phyloP scores from a whole-genome alignment of 2,888 invertebrate species.

The Poecilus cupreus region DNA sequence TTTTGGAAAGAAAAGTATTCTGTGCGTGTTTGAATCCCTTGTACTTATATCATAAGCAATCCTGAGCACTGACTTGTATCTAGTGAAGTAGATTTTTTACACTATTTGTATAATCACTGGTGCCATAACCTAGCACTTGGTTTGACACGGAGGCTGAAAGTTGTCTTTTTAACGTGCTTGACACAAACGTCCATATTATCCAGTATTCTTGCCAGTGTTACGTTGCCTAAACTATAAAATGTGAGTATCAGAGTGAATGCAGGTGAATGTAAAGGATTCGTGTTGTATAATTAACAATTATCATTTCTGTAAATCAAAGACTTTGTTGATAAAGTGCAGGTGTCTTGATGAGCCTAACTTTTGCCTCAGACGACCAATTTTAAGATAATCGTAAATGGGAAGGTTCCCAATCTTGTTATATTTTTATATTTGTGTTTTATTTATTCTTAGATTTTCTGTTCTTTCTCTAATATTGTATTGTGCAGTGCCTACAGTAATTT shows the following conservation, averaged over 20 bases:
- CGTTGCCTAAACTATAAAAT: slow-evolving; percentile 48
- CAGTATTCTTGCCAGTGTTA: slow-evolving; percentile 63
- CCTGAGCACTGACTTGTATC: slow-evolving; percentile 30
- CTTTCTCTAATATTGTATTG: slow-evolving; percentile 20
- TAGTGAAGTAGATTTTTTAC: slow-evolving; percentile 37
- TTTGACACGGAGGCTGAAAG: slow-evolving; percentile 7
- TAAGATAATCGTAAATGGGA: slow-evolving; percentile 24
- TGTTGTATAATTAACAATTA: slow-evolving; percentile 59
- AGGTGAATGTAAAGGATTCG: slow-evolving; percentile 28
- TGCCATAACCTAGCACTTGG: slow-evolving; percentile 44
- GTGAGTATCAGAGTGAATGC: slow-evolving; percentile 19
- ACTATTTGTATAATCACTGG: slow-evolving; percentile 42
- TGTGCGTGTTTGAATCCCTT: background rate
- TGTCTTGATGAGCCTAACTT: slow-evolving; percentile 31
- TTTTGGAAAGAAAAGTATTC: slow-evolving; percentile 26
- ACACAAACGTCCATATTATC: slow-evolving; percentile 59
- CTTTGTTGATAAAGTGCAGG: background rate
- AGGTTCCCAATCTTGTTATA: background rate
- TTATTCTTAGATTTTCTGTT: slow-evolving; percentile 11
- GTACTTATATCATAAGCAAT: slow-evolving; percentile 45
- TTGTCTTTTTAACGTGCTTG: slow-evolving; percentile 26
- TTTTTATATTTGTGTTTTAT: slow-evolving; percentile 20
- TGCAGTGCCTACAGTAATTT: background rate
- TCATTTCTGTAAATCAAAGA: slow-evolving; percentile 35
- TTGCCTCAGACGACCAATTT: slow-evolving; percentile 34